phyloP scores from a whole-genome alignment of 1,140 invertebrate species.

The Cephus cinctus region DNA sequence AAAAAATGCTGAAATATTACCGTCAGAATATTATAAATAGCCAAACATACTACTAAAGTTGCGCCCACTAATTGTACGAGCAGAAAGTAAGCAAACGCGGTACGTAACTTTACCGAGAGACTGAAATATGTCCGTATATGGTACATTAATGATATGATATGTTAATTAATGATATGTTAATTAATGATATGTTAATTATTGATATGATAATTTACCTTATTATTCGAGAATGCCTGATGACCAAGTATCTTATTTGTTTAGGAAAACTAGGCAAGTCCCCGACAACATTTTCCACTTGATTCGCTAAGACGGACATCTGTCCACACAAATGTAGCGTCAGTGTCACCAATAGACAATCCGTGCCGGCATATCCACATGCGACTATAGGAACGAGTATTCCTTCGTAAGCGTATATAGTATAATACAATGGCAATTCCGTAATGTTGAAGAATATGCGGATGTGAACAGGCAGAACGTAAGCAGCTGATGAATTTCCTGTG shows the following conservation, averaged over 20 bases:
- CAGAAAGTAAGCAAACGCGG: neutral
- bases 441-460: neutral
- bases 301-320: neutral
- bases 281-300: too few relatives aligned
- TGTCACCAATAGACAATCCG: neutral
- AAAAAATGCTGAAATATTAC: neutral
- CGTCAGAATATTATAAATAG: neutral
- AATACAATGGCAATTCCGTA: neutral
- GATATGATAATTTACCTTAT: too few relatives aligned
- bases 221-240: neutral
- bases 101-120: neutral
- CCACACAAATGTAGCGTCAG: neutral
- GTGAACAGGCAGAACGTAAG: too few relatives aligned
- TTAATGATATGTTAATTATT: too few relatives aligned
- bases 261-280: too few relatives aligned
- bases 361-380: neutral
- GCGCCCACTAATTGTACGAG: neutral
- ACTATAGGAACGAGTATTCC: neutral
- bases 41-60: too few relatives aligned
- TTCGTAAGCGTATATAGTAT: neutral
- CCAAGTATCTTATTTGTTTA: too few relatives aligned
- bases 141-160: too few relatives aligned
- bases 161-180: neutral
- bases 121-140: neutral
- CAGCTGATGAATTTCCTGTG: too few relatives aligned